phyloP scores from a whole-genome alignment of 2,113 vertebrate species.

The Nannospalax galili region DNA sequence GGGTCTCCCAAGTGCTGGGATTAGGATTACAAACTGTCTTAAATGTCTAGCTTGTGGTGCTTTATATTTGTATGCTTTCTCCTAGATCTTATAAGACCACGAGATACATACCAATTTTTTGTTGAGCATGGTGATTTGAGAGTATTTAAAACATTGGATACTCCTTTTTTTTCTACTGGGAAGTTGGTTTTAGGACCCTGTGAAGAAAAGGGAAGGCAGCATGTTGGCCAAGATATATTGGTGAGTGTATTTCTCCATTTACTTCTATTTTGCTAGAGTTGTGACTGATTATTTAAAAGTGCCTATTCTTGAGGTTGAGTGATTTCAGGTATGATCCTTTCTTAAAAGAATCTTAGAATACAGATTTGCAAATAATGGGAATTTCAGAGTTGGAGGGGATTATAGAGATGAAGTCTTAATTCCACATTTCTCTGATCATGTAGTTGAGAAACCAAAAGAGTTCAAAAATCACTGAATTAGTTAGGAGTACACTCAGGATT shows the following conservation, averaged over 20 bases:
- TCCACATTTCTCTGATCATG: slow-evolving; percentile 3
- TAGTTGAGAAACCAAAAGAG: background rate
- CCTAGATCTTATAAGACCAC: slow-evolving; percentile 84
- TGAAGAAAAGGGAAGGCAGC: slow-evolving; percentile 87
- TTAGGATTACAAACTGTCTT: background rate
- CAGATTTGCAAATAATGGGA: slow-evolving; percentile 36
- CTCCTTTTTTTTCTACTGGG: slow-evolving; percentile 84
- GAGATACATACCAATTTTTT: slow-evolving; percentile 58
- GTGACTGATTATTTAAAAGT: slow-evolving; percentile 46
- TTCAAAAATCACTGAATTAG: background rate
- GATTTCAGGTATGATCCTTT: background rate
- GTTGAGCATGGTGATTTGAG: slow-evolving; percentile 73
- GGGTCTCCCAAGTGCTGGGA: background rate
- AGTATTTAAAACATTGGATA: slow-evolving; percentile 85
- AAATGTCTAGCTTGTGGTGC: background rate
- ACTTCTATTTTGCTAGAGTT: slow-evolving; percentile 23
- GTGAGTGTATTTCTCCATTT: slow-evolving; percentile 80
- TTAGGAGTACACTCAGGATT: background rate
- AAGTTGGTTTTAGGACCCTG: slow-evolving; percentile 86
- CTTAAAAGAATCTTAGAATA: background rate
- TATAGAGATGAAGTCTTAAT: slow-evolving; percentile 16
- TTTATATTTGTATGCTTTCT: slow-evolving; percentile 50
- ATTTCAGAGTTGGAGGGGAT: slow-evolving; percentile 2
- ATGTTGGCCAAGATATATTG: slow-evolving; percentile 84
- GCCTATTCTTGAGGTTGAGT: slow-evolving; percentile 18